These are phyloP conservation scores for Capreolus pygargus DNA, from an alignment of 2,113 vertebrate genomes.

Conservation along the genomic window DNA sequence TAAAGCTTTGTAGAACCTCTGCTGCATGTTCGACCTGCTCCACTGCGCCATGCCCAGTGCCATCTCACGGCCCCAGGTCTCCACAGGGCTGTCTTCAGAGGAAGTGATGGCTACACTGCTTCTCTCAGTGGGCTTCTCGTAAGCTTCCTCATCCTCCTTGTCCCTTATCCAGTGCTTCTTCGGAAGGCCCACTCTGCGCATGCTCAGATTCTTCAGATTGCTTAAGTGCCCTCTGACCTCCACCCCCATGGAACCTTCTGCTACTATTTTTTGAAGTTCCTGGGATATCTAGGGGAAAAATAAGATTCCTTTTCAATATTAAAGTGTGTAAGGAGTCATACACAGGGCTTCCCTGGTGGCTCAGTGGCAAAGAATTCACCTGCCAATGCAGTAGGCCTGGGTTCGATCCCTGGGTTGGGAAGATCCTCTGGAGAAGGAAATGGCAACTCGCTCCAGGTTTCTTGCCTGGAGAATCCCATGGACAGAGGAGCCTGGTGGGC, in stretches of 20 bases:
- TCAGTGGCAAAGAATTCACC: not conserved
- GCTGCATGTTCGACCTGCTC: not conserved
- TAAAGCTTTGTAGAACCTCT: not conserved
- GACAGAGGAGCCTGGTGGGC: not conserved
- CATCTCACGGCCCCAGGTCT: not conserved
- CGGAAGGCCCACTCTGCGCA: not conserved
- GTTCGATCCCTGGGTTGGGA: not conserved
- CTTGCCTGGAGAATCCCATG: not conserved
- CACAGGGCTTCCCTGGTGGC: not conserved
- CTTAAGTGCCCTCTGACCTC: not conserved
- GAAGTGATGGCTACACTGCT: not conserved
- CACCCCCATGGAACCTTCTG: not conserved
- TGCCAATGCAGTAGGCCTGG: not conserved
- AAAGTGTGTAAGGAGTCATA: not conserved
- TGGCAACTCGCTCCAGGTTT: not conserved
- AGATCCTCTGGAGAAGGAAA: not conserved
- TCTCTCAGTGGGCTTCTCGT: no score
- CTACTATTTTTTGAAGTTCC: not conserved
- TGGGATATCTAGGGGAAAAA: not conserved
- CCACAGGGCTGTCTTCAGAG: not conserved
- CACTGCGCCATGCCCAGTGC: not conserved
- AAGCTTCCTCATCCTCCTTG: not conserved
- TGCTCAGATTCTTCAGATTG: not conserved
- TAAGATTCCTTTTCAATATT: not conserved
- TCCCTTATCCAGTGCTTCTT: not conserved